Base-by-base conservation (phyloP, 2,888 invertebrate genomes). In the Lamellibrachia columna region DNA sequence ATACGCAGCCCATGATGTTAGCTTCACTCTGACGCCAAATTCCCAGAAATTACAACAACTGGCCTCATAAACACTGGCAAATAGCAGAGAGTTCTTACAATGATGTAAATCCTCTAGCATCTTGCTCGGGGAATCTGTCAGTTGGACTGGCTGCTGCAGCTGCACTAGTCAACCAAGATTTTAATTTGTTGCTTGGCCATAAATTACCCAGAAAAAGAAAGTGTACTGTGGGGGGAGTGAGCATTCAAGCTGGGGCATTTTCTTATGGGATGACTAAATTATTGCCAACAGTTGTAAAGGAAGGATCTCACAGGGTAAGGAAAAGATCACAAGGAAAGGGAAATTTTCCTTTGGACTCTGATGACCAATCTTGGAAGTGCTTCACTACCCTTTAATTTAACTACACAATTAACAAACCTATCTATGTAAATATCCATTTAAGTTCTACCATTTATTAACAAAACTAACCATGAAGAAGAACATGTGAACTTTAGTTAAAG, bases 21-120 rank as follows among this genome's bases (percentile, higher is more conserved):
- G 22, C 75, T 6, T 75, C 75, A 75, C 75, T 6, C 75, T 15
- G 22, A 75, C 22, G 22, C 75, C 75, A 75, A 75, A 75, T 75
- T 75, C 75, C 75, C 75, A 75, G 75, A 75, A 75, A 75, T 75
- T 75, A 75, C 22, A 75, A 75, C 75, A 75, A 75, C 75, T 75
- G 75, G 55, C n/a, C 75, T 15, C 75, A 75, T 75, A 75, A 75
- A 75, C 75, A 75, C 75, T 75, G 75, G 22, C 6, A 6, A 75
- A 75, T 75, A 75, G 75, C 75, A 15, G 75, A 3, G 75, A 75
- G 75, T 75, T 75, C 75, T 75, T 75, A 75, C 22, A 15, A 15
- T 75, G 22, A 75, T 75, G 22, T 75, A 75, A 75, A 75, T 75
- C 75, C 75, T 75, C 2, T 15, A 2, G 22, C 22, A 4, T 4